Evolutionary conservation across 2,888 invertebrate species (phyloP).

Genomic region (Pilophorus perplexus): DNA sequence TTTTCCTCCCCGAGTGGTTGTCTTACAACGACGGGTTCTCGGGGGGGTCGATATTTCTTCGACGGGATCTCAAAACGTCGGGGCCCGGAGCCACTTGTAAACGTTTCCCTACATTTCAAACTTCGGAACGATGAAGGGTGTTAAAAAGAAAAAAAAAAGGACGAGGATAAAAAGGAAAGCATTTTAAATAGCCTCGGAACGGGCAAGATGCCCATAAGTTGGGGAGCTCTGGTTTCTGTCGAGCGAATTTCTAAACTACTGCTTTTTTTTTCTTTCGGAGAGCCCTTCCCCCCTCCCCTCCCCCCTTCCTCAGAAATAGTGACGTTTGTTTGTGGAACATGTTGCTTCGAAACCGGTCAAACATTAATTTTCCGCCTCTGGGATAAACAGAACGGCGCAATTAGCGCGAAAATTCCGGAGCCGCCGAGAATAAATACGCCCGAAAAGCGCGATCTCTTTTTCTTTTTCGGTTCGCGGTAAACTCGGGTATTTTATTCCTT

Average conservation of each 20-base stretch:
- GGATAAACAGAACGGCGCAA: slow-evolving; percentile 12
- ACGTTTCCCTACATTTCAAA: too few species aligned
- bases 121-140: too few species aligned
- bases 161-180: not conserved
- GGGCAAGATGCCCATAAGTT: slow-evolving; percentile 10
- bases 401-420: not conserved
- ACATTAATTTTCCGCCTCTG: not conserved
- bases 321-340: slow-evolving; percentile 29
- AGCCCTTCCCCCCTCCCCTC: not conserved
- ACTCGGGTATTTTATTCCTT: not conserved
- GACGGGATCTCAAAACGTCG: too few species aligned
- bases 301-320: slow-evolving; percentile 1
- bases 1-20: too few species aligned
- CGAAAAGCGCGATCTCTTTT: too few species aligned
- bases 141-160: not conserved
- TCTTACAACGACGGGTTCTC: too few species aligned
- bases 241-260: not conserved
- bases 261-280: not conserved
- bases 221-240: slow-evolving; percentile 8
- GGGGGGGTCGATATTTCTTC: slow-evolving; percentile 1
- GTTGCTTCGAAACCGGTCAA: not conserved
- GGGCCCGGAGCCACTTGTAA: too few species aligned
- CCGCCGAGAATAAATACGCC: not conserved
- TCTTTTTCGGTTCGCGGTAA: not conserved
- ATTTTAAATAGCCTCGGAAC: slow-evolving; percentile 11